phyloP scores from a whole-genome alignment of 2,888 invertebrate genomes.

The Steromphala cineraria region DNA sequence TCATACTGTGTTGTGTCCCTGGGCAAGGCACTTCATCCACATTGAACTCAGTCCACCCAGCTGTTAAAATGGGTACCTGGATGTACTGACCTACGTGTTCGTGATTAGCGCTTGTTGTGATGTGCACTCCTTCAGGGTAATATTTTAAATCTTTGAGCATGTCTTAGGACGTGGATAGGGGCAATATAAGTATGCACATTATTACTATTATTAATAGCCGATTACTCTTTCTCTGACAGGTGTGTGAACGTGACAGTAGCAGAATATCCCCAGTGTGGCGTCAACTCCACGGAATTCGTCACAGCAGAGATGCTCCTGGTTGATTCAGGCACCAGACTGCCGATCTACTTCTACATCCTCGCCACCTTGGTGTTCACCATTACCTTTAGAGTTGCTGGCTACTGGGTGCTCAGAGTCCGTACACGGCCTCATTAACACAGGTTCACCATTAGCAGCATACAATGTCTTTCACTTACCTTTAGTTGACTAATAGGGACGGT shows the following conservation, averaged over 20 bases:
- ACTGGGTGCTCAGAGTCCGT: conserved; percentile 36
- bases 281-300: conserved; percentile 35
- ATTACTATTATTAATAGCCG: neutral
- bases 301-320: conserved; percentile 39
- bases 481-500: too few relatives aligned
- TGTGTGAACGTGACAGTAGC: conserved; percentile 41
- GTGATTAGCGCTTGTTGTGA: too few relatives aligned
- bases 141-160: too few relatives aligned
- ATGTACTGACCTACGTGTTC: too few relatives aligned
- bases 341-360: conserved; percentile 39
- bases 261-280: conserved; percentile 37
- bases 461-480: too few relatives aligned
- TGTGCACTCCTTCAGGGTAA: too few relatives aligned
- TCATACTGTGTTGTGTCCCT: too few relatives aligned
- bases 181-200: too few relatives aligned
- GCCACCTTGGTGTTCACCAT: conserved; percentile 33
- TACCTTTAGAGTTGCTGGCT: conserved; percentile 36
- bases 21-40: too few relatives aligned
- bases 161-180: neutral
- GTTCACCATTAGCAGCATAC: too few relatives aligned
- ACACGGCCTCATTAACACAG: conserved; percentile 4
- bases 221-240: conserved; percentile 30
- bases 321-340: conserved; percentile 38
- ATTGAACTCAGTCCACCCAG: too few relatives aligned
- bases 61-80: too few relatives aligned